Evolutionary conservation across 2,797 vertebrate genomes (phyloP).

Genomic region (Sebastes steindachneri): DNA sequence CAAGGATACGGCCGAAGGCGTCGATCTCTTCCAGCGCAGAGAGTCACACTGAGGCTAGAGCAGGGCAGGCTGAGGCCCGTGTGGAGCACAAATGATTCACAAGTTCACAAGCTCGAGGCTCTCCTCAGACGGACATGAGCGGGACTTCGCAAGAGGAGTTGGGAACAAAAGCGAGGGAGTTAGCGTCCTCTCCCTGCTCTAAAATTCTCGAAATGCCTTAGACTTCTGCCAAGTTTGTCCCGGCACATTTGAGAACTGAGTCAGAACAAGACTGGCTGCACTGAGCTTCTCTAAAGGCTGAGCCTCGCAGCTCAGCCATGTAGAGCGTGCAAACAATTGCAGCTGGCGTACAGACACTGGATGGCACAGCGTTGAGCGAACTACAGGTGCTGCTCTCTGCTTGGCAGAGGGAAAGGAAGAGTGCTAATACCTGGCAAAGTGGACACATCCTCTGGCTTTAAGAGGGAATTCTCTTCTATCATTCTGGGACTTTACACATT

Average conservation of each 20-base stretch:
- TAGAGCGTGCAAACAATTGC: conserved; percentile 63
- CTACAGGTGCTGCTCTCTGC: conserved; percentile 74
- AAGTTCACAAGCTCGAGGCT: conserved; percentile 77
- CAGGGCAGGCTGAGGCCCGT: conserved; percentile 72
- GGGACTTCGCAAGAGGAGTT: conserved; percentile 47
- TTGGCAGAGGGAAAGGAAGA: conserved; percentile 60
- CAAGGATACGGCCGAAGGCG: conserved; percentile 93
- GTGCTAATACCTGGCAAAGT: conserved; percentile 62
- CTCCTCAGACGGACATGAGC: conserved; percentile 80
- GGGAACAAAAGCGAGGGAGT: conserved; percentile 59
- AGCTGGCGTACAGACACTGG: conserved; percentile 80
- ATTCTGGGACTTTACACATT: conserved; percentile 69
- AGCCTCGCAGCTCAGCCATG: conserved; percentile 56
- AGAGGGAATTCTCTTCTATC: conserved; percentile 57
- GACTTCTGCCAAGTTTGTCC: conserved; percentile 78
- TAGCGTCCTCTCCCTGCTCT: conserved; percentile 58
- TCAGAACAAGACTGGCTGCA: conserved; percentile 65
- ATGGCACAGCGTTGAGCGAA: conserved; percentile 68
- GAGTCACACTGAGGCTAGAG: conserved; percentile 61
- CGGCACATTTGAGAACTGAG: conserved; percentile 73
- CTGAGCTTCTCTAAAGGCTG: conserved; percentile 52
- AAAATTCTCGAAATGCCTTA: conserved; percentile 79
- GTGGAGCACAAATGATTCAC: conserved; percentile 76
- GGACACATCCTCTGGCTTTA: conserved; percentile 61
- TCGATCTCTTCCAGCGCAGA: conserved; percentile 77